phyloP scores from a whole-genome alignment of 2,888 invertebrate genomes.

The Augiades crinisus region DNA sequence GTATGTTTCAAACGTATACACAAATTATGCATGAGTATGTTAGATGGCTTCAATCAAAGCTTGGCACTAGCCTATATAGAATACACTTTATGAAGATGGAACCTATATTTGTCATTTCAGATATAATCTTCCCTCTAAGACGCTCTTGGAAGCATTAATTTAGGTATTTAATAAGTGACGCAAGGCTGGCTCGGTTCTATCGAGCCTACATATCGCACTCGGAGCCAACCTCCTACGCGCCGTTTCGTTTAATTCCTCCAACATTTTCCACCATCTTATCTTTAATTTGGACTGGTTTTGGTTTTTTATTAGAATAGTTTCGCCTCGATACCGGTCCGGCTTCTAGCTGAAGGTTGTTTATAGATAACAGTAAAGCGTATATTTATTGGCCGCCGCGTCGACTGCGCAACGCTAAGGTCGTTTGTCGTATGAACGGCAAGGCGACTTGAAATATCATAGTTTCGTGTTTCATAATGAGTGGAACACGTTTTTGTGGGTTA shows the following conservation, averaged over 20 bases:
- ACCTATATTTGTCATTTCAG: constrained; percentile 16
- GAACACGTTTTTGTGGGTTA: constrained; percentile 69
- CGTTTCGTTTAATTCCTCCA: constrained; percentile 42
- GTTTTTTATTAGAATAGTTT: constrained; percentile 78
- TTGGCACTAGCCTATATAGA: constrained; percentile 3
- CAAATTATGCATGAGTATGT: neutral
- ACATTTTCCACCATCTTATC: constrained; percentile 56
- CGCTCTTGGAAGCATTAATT: constrained; percentile 6
- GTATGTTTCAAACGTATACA: constrained; percentile 4
- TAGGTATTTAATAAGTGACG: constrained; percentile 6
- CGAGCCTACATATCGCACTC: constrained; percentile 20
- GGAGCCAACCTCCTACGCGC: constrained; percentile 37
- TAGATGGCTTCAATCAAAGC: neutral
- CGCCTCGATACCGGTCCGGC: constrained; percentile 72
- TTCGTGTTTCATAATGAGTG: constrained; percentile 78
- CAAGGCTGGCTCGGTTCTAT: neutral
- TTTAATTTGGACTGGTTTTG: constrained; percentile 73
- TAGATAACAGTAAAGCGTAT: constrained; percentile 77
- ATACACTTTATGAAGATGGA: constrained; percentile 13
- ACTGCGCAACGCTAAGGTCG: constrained; percentile 63
- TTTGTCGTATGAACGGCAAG: constrained; percentile 48
- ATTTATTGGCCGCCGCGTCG: constrained; percentile 63
- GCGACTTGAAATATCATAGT: constrained; percentile 72
- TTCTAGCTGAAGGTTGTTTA: constrained; percentile 65
- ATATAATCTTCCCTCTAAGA: constrained; percentile 10